A percentile compares a stretch with the other conserved stretches of the same genome.
These are phyloP conservation scores for Lottia gigantea DNA, from an alignment of 2,888 invertebrate genomes.

Conservation along the genomic window DNA sequence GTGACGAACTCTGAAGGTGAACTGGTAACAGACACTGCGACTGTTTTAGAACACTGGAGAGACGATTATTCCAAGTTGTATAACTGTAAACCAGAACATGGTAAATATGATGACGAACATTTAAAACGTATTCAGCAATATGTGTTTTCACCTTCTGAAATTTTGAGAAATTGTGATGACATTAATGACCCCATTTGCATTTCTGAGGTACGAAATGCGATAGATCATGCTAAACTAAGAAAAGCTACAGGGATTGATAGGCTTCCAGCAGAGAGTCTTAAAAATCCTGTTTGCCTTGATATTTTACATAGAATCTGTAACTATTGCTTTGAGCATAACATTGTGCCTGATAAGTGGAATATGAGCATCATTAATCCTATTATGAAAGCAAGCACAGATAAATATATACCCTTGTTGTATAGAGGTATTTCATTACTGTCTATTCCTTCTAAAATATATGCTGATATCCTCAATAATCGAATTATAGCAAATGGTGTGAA, in stretches of 20 bases:
- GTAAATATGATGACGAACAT: conserved; percentile 12
- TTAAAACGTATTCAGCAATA: conserved; percentile 2
- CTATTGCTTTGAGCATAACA: conserved; percentile 13
- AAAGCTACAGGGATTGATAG: neutral
- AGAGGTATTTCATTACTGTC: conserved; percentile 18
- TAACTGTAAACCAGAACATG: conserved; percentile 9
- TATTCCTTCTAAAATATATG: too few relatives aligned
- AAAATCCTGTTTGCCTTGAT: conserved; percentile 13
- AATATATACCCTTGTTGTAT: conserved; percentile 11
- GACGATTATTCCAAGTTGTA: conserved; percentile 19
- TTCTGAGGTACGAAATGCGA: conserved; percentile 11
- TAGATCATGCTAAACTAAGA: conserved; percentile 6
- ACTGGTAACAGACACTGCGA: neutral
- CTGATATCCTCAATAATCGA: too few relatives aligned
- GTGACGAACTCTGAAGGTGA: conserved; percentile 16
- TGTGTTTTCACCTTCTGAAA: neutral
- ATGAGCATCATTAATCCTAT: conserved; percentile 18
- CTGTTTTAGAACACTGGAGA: conserved; percentile 23
- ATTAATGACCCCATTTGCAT: conserved; percentile 7
- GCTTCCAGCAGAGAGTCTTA: conserved; percentile 19
- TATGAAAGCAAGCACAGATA: conserved; percentile 13
- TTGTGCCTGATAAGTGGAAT: conserved; percentile 12
- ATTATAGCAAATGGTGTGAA: too few relatives aligned
- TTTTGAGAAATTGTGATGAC: neutral
- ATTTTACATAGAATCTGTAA: conserved; percentile 3